Percentiles rank a stretch among this genome's conserved stretches.
Evolutionary conservation across 2,888 invertebrate genomes (phyloP).

Genomic region (Proisotoma minuta): DNA sequence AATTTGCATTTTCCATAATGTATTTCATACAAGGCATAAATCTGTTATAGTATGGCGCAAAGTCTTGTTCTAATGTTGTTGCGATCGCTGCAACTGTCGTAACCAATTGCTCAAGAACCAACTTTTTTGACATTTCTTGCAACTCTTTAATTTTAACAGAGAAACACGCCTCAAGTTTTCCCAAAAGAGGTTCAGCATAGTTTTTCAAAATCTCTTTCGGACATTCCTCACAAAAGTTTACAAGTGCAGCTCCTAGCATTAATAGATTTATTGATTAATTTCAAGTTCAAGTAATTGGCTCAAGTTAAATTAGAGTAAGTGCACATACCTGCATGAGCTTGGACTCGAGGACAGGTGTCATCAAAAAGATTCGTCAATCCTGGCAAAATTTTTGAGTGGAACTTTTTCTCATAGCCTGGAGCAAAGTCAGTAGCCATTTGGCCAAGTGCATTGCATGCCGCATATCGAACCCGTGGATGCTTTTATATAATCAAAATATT

Average conservation of each 20-base stretch:
- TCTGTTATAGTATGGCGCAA: conserved; percentile 88
- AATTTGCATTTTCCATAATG: conserved; percentile 89
- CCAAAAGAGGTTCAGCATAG: conserved; percentile 80
- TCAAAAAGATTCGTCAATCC: conserved; percentile 82
- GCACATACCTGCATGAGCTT: conserved; percentile 66
- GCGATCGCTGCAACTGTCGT: conserved; percentile 98
- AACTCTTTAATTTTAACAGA: conserved; percentile 91
- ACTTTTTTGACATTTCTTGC: conserved; percentile 86
- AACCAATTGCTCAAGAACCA: conserved; percentile 96
- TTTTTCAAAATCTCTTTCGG: conserved; percentile 86
- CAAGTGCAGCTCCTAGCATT: conserved; percentile 79
- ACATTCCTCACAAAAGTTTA: conserved; percentile 99
- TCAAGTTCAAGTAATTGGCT: neutral
- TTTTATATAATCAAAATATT: conserved; percentile 50
- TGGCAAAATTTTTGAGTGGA: conserved; percentile 91
- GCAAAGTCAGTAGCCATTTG: conserved; percentile 99
- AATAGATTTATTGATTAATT: neutral
- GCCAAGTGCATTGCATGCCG: conserved; percentile 96
- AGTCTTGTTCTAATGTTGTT: conserved; percentile 95
- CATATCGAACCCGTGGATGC: conserved; percentile 90
- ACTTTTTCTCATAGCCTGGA: conserved; percentile 93
- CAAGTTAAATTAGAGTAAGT: neutral
- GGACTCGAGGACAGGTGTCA: conserved; percentile 88
- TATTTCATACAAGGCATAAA: conserved; percentile 73
- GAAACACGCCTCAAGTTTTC: conserved; percentile 81